Conservation (phyloP, 2,113 vertebrate species). For the Bettongia penicillata region DNA sequence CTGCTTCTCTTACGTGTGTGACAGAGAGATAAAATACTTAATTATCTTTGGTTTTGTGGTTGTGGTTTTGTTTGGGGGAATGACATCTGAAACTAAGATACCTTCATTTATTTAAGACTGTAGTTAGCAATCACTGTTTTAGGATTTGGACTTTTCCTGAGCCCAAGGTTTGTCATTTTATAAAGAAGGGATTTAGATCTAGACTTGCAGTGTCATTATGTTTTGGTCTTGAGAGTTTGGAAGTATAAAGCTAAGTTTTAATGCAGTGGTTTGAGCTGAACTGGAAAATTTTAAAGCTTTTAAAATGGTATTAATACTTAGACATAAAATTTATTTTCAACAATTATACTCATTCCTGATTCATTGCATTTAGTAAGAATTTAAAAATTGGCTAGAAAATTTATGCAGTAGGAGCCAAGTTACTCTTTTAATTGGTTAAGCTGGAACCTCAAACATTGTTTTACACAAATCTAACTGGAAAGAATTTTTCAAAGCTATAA, state of each 20-base stretch:
- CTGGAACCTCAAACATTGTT: slow-evolving; percentile 39
- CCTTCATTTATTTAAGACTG: slow-evolving; percentile 30
- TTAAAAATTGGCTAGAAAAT: slow-evolving; percentile 20
- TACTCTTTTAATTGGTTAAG: slow-evolving; percentile 21
- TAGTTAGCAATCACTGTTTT: slow-evolving; percentile 29
- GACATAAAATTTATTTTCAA: slow-evolving; percentile 14
- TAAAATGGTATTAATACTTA: slow-evolving; percentile 20
- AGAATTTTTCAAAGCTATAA: slow-evolving; percentile 68
- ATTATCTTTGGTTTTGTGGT: neutral
- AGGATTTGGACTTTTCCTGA: slow-evolving; percentile 35
- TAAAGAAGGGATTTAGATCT: slow-evolving; percentile 53
- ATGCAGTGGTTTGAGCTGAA: slow-evolving; percentile 24
- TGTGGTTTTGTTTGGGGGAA: neutral
- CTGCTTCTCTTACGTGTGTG: neutral
- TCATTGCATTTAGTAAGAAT: slow-evolving; percentile 29
- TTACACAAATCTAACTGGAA: slow-evolving; percentile 41
- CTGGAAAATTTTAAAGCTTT: slow-evolving; percentile 41
- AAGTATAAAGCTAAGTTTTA: slow-evolving; percentile 43
- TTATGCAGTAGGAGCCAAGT: neutral
- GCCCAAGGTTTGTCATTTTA: slow-evolving; percentile 43
- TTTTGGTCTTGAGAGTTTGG: neutral
- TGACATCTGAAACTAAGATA: neutral
- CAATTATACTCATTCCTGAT: slow-evolving; percentile 28
- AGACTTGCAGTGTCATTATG: neutral
- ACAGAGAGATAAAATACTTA: neutral